Percentiles rank a stretch among this genome's conserved stretches.
Conservation (phyloP, 2,888 invertebrate genomes). For the Tridacna crocea region DNA sequence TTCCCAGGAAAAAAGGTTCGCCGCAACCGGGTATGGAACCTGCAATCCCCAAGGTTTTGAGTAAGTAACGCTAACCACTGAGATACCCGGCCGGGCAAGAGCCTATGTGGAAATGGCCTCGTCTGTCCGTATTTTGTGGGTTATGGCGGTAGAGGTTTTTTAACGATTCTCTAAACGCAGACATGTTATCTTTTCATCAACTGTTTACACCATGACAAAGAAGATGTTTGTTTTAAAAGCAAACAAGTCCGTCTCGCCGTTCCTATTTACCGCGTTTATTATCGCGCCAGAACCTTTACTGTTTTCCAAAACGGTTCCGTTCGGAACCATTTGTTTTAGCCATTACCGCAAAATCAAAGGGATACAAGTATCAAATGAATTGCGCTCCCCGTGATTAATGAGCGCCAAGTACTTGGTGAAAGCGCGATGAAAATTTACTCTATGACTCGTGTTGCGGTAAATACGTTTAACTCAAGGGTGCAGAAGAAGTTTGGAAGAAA, state of each 20-base stretch:
- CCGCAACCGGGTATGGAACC: no score
- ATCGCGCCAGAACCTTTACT: conserved; percentile 12
- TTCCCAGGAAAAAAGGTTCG: no score
- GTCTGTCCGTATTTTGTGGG: no score
- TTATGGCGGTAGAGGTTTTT: no score
- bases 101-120: no score
- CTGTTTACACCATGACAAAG: conserved; percentile 15
- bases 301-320: conserved; percentile 16
- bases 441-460: background rate
- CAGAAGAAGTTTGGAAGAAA: no score
- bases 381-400: conserved; percentile 6
- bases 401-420: conserved; percentile 4
- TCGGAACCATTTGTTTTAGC: conserved; percentile 20
- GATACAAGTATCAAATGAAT: conserved; percentile 10
- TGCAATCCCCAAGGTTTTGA: no score
- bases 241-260: conserved; percentile 14
- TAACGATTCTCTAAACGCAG: background rate
- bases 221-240: conserved; percentile 21
- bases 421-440: conserved; percentile 3
- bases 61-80: no score
- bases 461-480: no score
- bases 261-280: background rate
- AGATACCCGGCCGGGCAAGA: no score
- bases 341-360: conserved; percentile 24
- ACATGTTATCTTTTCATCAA: conserved; percentile 16